phyloP scores from a whole-genome alignment of 1,140 invertebrate species.

The Drosophila obscura region DNA sequence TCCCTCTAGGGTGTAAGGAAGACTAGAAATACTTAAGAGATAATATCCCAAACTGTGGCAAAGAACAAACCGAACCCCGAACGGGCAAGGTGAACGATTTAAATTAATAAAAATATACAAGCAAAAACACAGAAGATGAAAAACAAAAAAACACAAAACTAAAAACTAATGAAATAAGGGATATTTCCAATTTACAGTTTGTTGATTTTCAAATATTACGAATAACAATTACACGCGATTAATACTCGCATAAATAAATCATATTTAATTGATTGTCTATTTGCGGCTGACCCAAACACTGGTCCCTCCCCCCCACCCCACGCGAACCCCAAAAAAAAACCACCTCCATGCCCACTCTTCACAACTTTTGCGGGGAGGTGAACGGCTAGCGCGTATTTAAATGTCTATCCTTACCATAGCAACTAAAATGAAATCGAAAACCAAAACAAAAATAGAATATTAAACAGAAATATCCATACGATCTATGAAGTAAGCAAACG shows the following conservation, averaged over 20 bases:
- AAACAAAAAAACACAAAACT: neutral
- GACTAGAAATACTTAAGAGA: constrained; percentile 10
- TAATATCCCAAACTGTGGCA: too few species aligned
- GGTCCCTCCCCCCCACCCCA: constrained; percentile 15
- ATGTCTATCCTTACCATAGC: constrained; percentile 27
- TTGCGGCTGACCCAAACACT: constrained; percentile 38
- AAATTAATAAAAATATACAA: constrained; percentile 22
- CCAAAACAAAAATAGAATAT: constrained; percentile 1
- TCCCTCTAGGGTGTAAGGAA: constrained; percentile 12
- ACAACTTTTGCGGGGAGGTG: constrained; percentile 1
- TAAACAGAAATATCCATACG: constrained; percentile 1
- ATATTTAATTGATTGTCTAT: constrained; percentile 79
- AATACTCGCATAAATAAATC: constrained; percentile 47
- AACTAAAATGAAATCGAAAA: constrained; percentile 8
- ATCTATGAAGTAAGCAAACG: constrained; percentile 34
- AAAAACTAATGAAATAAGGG: constrained; percentile 15
- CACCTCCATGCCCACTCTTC: neutral
- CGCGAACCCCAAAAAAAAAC: constrained; percentile 1
- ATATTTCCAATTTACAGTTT: constrained; percentile 70
- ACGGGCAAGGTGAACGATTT: constrained; percentile 18
- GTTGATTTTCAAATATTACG: constrained; percentile 65
- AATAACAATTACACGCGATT: constrained; percentile 53
- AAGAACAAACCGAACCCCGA: neutral
- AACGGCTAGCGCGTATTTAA: constrained; percentile 37
- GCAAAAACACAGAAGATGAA: constrained; percentile 6